Evolutionary conservation across 2,797 vertebrate species (phyloP).

Genomic region (Catharus ustulatus): DNA sequence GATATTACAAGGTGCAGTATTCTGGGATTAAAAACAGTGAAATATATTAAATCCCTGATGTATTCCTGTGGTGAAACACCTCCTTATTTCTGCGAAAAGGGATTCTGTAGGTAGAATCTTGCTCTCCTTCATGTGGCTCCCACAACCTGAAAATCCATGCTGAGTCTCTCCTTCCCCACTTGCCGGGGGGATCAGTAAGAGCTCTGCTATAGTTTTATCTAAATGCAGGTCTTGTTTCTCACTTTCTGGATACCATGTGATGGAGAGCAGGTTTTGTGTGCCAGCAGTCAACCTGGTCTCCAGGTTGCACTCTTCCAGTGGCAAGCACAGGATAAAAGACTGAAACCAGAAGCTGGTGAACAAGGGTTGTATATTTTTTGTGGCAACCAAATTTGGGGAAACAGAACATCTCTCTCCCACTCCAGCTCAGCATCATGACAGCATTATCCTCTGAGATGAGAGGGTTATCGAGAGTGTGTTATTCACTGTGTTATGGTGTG

Average conservation of each 20-base stretch:
- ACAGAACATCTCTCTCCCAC: neutral
- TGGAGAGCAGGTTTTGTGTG: neutral
- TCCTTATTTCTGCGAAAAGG: neutral
- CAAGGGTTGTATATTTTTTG: fast-evolving
- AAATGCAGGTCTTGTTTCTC: neutral
- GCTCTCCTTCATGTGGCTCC: fast-evolving
- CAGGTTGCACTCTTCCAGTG: neutral
- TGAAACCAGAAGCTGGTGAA: neutral
- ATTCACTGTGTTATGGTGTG: neutral
- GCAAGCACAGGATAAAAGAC: neutral
- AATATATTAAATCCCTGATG: neutral
- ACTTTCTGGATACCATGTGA: fast-evolving
- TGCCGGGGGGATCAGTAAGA: neutral
- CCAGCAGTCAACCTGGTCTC: neutral
- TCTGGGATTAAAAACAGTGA: neutral
- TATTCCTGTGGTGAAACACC: neutral
- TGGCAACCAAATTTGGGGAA: neutral
- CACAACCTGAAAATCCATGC: neutral
- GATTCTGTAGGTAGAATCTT: neutral
- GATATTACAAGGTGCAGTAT: neutral
- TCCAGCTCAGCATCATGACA: neutral
- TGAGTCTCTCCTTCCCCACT: fast-evolving
- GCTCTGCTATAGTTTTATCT: neutral
- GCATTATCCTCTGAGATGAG: neutral
- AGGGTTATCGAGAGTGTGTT: fast-evolving